A percentile compares a stretch with the other conserved stretches of the same genome.
Evolutionary conservation across 1,140 invertebrate genomes (phyloP).

Genomic region (Eubasilissa regina): DNA sequence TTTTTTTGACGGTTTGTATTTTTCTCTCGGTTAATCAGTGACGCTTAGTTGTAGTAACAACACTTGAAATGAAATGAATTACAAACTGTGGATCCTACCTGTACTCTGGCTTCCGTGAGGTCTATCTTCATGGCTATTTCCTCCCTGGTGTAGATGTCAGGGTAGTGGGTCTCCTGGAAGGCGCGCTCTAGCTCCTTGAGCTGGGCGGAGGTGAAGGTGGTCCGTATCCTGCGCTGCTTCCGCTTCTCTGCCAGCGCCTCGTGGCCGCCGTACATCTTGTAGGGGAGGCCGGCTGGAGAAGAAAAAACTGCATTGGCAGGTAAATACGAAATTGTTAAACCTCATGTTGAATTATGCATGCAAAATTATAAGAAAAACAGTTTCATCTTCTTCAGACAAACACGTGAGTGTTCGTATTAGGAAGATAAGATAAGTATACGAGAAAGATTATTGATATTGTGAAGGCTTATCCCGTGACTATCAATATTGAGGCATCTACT

Average conservation of each 20-base stretch:
- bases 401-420: too few species aligned
- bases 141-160: constrained; percentile 98
- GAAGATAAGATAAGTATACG: too few species aligned
- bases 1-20: too few species aligned
- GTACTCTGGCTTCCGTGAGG: constrained; percentile 97
- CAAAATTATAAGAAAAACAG: too few species aligned
- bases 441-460: too few species aligned
- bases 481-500: too few species aligned
- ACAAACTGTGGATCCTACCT: constrained; percentile 76
- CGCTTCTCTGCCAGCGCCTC: constrained; percentile 90
- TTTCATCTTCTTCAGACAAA: too few species aligned
- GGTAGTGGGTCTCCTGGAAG: constrained; percentile 98
- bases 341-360: too few species aligned
- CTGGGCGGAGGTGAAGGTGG: constrained; percentile 97
- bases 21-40: too few species aligned
- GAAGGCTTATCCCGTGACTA: too few species aligned
- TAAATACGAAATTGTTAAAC: constrained; percentile 15
- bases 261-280: constrained; percentile 90
- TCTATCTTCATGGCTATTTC: constrained; percentile 99
- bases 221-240: constrained; percentile 94
- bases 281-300: constrained; percentile 73
- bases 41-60: too few species aligned
- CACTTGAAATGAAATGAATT: too few species aligned
- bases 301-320: constrained; percentile 29
- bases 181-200: constrained; percentile 96